A percentile compares a stretch with the other conserved stretches of the same genome.
Evolutionary conservation across 1,140 invertebrate species (phyloP).

Genomic region (Drosophila virilis): DNA sequence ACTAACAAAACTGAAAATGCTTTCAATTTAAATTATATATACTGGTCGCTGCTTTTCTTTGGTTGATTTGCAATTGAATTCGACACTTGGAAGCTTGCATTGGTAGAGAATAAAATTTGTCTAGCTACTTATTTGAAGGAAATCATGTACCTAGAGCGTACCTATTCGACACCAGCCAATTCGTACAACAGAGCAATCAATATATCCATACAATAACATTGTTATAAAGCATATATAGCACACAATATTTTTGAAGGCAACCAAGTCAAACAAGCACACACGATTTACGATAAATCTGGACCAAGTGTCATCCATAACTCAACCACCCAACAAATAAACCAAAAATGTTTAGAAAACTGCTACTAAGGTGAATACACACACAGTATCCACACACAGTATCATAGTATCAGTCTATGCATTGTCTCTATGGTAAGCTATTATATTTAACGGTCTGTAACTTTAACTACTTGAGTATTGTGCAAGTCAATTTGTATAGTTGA

Average conservation of each 20-base stretch:
- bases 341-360: conserved; percentile 69
- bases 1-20: too few relatives aligned
- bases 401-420: conserved; percentile 4
- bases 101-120: neutral
- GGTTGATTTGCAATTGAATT: neutral
- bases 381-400: conserved; percentile 22
- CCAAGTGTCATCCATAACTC: conserved; percentile 4
- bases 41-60: too few relatives aligned
- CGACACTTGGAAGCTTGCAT: conserved; percentile 4
- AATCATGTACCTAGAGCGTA: conserved; percentile 65
- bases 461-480: conserved; percentile 20
- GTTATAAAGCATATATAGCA: neutral
- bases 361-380: conserved; percentile 73
- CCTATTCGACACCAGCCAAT: conserved; percentile 28
- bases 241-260: conserved; percentile 14
- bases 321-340: conserved; percentile 1
- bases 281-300: conserved; percentile 7
- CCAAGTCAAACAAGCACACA: conserved; percentile 8
- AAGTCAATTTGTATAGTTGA: conserved; percentile 70
- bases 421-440: neutral
- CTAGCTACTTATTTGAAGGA: conserved; percentile 15
- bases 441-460: neutral
- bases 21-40: too few relatives aligned
- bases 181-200: conserved; percentile 8
- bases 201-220: neutral